phyloP scores from a whole-genome alignment of 2,113 vertebrate genomes.

The Synchiropus splendidus region DNA sequence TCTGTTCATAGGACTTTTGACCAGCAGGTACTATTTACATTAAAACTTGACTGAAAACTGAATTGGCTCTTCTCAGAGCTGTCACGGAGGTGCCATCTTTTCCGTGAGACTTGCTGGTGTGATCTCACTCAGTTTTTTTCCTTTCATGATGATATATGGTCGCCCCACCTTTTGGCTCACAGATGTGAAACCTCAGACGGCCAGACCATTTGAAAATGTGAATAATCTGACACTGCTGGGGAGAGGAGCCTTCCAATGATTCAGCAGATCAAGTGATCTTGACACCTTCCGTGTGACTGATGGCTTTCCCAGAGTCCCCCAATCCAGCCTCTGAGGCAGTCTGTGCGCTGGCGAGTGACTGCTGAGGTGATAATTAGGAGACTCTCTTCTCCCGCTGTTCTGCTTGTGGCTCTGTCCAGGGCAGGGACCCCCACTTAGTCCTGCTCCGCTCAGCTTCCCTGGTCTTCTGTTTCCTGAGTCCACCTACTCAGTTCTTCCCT shows the following conservation, averaged over 20 bases:
- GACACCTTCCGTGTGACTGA: slow-evolving; percentile 58
- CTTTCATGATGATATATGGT: slow-evolving; percentile 25
- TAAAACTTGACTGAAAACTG: no score
- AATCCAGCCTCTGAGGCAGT: slow-evolving; percentile 21
- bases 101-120: background rate
- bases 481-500: slow-evolving; percentile 47
- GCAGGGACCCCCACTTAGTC: slow-evolving; percentile 58
- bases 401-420: slow-evolving; percentile 22
- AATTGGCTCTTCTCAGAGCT: no score
- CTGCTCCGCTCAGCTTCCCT: slow-evolving; percentile 39
- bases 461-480: slow-evolving; percentile 26
- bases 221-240: slow-evolving; percentile 51
- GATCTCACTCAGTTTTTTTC: slow-evolving; percentile 18
- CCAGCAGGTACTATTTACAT: no score
- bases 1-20: no score
- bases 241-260: slow-evolving; percentile 29
- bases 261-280: slow-evolving; percentile 61
- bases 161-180: slow-evolving; percentile 32
- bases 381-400: slow-evolving; percentile 49
- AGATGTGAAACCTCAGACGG: slow-evolving; percentile 36
- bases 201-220: slow-evolving; percentile 47
- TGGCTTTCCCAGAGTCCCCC: slow-evolving; percentile 55
- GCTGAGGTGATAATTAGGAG: slow-evolving; percentile 55
- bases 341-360: slow-evolving; percentile 16
- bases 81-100: background rate